Base-by-base conservation (phyloP, 1,140 invertebrate genomes). In the Diorhabda sublineata region DNA sequence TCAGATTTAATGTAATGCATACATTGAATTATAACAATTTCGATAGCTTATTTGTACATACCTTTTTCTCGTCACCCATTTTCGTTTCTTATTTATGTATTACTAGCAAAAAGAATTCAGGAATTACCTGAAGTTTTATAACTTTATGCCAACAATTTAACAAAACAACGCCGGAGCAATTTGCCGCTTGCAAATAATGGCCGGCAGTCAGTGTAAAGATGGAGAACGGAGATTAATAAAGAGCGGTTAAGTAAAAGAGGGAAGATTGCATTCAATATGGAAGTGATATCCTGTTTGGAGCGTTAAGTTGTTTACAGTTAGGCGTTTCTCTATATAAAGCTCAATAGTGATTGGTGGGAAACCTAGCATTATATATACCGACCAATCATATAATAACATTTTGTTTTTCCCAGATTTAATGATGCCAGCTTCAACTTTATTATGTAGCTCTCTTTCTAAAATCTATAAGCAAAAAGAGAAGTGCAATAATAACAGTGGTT, bases 41-140 rank as follows among this genome's bases (percentile, higher is more conserved):
- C 26, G 1, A 26, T 26, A 26, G 26, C 43, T 66, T 56, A n/a
- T 41, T 66, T 63, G 66, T 47, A 58, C 63, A 74, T 79, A 80
- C 80, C 78, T 81, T 81, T 66, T 81, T 81, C 67, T 80, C 79
- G 62, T 81, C 80, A 66, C 80, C 75, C 80, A 81, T 81, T 73
- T 70, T 76, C 58, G 42, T 52, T 11, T 57, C 68, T 66, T 5
- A 64, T n/a, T 41, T 11, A 45, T n/a, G n/a, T 4, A n/a, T 11
- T 11, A 58, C 45, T 26, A 44, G 4, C 42, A 66, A 9, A 47
- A 45, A 11, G 5, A 47, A 66, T 58, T 58, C 11, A 43, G n/a
- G 9, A 42, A 42, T 58, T 3, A n/a, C 6, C 8, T 9, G n/a
- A 8, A 42, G 11, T 43, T 47, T 5, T 41, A 45, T 67, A 60